Conservation (phyloP, 2,888 invertebrate species). For the Drosophila macrospina region DNA sequence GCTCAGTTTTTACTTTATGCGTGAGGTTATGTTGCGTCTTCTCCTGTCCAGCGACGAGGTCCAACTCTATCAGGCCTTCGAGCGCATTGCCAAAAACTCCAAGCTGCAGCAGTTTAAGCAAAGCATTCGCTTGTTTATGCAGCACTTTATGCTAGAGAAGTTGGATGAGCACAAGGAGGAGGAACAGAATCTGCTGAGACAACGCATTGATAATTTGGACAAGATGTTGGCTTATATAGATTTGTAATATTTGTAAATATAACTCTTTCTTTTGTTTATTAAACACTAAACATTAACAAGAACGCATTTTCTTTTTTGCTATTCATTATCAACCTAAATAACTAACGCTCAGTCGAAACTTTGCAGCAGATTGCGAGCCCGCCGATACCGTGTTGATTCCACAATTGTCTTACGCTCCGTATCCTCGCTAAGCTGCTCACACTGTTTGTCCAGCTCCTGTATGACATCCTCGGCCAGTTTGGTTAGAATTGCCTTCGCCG, state of each 20-base stretch:
- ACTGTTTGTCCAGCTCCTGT: slow-evolving; percentile 87
- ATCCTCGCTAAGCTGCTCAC: slow-evolving; percentile 63
- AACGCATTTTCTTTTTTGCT: slow-evolving; percentile 32
- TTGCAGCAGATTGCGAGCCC: slow-evolving; percentile 83
- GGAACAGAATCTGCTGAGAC: slow-evolving; percentile 86
- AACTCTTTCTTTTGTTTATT: slow-evolving; percentile 22
- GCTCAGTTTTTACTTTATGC: slow-evolving; percentile 91
- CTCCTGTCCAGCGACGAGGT: slow-evolving; percentile 89
- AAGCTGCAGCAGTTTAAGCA: slow-evolving; percentile 93
- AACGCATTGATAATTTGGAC: slow-evolving; percentile 89
- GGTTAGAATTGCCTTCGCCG: slow-evolving; percentile 88
- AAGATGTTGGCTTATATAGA: slow-evolving; percentile 87
- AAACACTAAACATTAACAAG: slow-evolving; percentile 58
- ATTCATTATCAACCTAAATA: slow-evolving; percentile 25
- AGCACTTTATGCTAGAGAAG: slow-evolving; percentile 91
- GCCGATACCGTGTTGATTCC: slow-evolving; percentile 80
- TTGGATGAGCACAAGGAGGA: slow-evolving; percentile 80
- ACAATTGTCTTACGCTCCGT: slow-evolving; percentile 58
- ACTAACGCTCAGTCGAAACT: slow-evolving; percentile 71
- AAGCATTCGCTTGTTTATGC: slow-evolving; percentile 93
- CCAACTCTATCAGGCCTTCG: slow-evolving; percentile 87
- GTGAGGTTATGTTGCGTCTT: slow-evolving; percentile 91
- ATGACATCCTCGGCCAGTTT: slow-evolving; percentile 89
- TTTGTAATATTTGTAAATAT: slow-evolving; percentile 74
- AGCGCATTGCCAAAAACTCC: slow-evolving; percentile 89